Evolutionary conservation across 2,113 vertebrate species (phyloP).

Genomic region (Oenanthe oenanthe): DNA sequence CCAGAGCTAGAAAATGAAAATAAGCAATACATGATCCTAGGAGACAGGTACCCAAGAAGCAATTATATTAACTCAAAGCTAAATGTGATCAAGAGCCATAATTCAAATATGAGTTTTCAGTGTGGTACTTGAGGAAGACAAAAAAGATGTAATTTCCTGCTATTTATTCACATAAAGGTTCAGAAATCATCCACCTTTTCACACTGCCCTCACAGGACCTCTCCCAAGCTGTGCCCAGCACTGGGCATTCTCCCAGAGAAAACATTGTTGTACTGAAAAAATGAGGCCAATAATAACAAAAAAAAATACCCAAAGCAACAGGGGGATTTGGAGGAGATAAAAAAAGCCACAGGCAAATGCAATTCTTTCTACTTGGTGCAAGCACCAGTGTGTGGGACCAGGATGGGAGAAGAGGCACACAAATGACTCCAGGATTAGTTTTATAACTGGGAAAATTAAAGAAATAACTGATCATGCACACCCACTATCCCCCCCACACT

Average conservation of each 20-base stretch:
- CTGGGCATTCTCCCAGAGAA: neutral
- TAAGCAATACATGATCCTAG: neutral
- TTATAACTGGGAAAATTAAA: neutral
- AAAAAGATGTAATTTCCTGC: neutral
- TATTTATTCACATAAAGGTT: neutral
- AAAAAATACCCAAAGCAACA: neutral
- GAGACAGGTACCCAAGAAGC: neutral
- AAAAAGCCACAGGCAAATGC: neutral
- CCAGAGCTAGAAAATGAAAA: neutral
- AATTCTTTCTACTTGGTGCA: neutral
- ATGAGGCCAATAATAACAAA: neutral
- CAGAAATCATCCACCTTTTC: neutral
- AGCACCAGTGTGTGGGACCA: neutral
- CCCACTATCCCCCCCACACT: accelerated
- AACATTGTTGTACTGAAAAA: neutral
- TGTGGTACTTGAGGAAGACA: neutral
- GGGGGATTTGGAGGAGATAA: neutral
- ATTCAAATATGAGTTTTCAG: neutral
- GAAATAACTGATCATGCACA: neutral
- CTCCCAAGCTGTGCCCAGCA: neutral
- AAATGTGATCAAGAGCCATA: neutral
- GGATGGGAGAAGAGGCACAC: neutral
- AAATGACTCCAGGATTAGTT: neutral
- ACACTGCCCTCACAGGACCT: neutral
- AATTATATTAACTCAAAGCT: neutral